Conservation (phyloP, 2,113 vertebrate species). For the Urocitellus parryii region DNA sequence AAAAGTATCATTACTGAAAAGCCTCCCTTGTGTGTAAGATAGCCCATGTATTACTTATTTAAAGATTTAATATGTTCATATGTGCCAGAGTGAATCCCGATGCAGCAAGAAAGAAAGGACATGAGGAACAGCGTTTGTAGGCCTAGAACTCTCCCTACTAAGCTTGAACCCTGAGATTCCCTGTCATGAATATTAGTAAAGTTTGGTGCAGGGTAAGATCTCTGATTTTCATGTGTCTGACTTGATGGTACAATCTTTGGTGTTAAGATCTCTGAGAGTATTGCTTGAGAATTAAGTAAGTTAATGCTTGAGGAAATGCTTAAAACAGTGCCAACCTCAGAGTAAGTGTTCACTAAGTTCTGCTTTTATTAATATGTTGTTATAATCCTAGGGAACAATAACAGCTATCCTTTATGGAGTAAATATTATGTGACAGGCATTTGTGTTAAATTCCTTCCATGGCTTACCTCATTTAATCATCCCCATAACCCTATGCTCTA, state of each 20-base stretch:
- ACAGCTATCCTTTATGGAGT: constrained; percentile 17
- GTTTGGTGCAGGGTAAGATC: neutral
- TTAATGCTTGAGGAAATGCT: neutral
- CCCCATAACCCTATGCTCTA: neutral
- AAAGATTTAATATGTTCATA: neutral
- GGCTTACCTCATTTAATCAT: constrained; percentile 28
- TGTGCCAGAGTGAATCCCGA: neutral
- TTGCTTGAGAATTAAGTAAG: neutral
- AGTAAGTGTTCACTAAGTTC: neutral
- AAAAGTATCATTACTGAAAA: neutral
- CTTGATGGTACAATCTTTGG: neutral
- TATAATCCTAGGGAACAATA: constrained; percentile 17
- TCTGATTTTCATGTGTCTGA: neutral
- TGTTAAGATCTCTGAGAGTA: neutral
- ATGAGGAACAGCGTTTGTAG: neutral
- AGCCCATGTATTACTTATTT: neutral
- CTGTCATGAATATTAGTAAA: neutral
- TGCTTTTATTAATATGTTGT: neutral
- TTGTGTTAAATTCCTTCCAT: neutral
- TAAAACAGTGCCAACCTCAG: neutral
- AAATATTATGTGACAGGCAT: neutral
- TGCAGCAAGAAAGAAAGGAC: neutral
- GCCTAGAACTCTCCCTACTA: neutral
- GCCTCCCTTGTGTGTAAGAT: neutral
- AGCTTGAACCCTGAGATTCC: neutral